Evolutionary conservation across 2,888 invertebrate species (phyloP).

Genomic region (Tetropium fuscum): DNA sequence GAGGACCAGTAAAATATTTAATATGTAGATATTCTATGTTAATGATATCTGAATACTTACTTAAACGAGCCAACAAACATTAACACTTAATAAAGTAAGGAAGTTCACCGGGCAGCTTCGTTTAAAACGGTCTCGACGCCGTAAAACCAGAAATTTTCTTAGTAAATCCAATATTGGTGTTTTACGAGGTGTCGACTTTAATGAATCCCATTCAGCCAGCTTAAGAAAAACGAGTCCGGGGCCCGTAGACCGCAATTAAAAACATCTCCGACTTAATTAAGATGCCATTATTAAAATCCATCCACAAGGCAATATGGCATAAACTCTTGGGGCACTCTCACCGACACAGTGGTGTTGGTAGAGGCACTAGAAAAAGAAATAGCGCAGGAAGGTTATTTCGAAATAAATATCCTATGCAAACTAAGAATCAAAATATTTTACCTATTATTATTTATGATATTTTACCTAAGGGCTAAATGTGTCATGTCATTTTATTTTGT

Average conservation of each 20-base stretch:
- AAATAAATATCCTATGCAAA: too few species aligned
- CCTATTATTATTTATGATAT: too few species aligned
- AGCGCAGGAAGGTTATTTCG: too few species aligned
- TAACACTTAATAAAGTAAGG: slow-evolving; percentile 21
- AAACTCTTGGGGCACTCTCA: slow-evolving; percentile 34
- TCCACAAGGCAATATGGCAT: slow-evolving; percentile 57
- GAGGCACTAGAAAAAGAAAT: too few species aligned
- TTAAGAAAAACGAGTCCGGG: slow-evolving; percentile 61
- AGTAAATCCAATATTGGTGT: slow-evolving; percentile 59
- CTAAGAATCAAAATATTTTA: too few species aligned
- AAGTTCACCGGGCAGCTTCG: slow-evolving; percentile 14
- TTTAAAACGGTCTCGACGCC: slow-evolving; percentile 6
- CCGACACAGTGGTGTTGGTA: too few species aligned
- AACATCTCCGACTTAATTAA: slow-evolving; percentile 66
- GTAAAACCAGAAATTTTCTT: slow-evolving; percentile 27
- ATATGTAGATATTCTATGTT: too few species aligned
- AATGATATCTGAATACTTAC: slow-evolving; percentile 15
- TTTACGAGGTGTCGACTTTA: slow-evolving; percentile 65
- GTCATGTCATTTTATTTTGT: too few species aligned
- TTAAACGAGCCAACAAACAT: slow-evolving; percentile 7
- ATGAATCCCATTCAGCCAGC: slow-evolving; percentile 62
- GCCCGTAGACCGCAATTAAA: slow-evolving; percentile 64
- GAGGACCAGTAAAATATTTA: too few species aligned
- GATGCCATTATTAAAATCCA: slow-evolving; percentile 65
- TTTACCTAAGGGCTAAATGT: too few species aligned